Conservation (phyloP, 2,113 vertebrate genomes). For the Eurystomus gularis region DNA sequence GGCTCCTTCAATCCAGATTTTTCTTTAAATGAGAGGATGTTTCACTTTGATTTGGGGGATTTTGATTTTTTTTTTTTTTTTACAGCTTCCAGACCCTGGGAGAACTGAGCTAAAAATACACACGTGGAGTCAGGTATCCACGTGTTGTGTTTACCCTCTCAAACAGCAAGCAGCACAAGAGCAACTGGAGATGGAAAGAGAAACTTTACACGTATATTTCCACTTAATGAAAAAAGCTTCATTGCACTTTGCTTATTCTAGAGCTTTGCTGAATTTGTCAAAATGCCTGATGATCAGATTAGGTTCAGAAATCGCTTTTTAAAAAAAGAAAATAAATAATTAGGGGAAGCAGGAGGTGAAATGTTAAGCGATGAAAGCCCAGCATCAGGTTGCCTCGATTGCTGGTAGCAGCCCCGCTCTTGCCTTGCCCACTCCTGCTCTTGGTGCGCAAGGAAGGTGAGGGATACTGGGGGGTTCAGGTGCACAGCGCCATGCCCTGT, state of each 20-base stretch:
- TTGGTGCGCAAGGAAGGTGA: fast-evolving
- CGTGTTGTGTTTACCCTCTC: fast-evolving
- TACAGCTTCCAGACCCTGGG: neutral
- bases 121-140: neutral
- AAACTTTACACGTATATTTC: neutral
- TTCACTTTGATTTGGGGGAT: neutral
- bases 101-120: neutral
- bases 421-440: fast-evolving
- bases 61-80: neutral
- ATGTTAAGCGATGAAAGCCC: neutral
- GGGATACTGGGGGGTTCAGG: neutral
- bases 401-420: too few relatives aligned
- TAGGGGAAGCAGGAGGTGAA: neutral
- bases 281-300: neutral
- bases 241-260: neutral
- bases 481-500: neutral
- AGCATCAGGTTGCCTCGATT: neutral
- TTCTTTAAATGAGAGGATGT: neutral
- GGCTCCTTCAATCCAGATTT: constrained; percentile 4
- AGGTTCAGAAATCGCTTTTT: neutral
- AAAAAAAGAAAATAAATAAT: neutral
- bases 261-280: neutral
- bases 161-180: neutral
- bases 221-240: neutral
- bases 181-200: neutral